Evolutionary conservation across 92 coral and sea anemone species (phyloP).

Genomic region (Bergia puertoricense): DNA sequence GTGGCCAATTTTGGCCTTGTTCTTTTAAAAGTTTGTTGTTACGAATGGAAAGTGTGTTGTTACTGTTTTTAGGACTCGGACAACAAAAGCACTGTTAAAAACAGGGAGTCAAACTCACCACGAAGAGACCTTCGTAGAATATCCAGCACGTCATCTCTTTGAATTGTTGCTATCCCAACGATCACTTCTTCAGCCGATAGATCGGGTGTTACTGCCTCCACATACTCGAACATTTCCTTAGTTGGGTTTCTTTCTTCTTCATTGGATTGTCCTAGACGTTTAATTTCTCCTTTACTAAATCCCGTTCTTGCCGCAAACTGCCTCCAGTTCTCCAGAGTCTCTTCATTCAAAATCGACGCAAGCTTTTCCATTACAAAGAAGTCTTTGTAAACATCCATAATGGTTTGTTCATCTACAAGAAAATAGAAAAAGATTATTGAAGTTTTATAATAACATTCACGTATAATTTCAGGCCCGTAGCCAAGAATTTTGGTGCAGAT

Average conservation of each 20-base stretch:
- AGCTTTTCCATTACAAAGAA: slow-evolving; percentile 21
- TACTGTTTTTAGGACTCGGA: too few relatives aligned
- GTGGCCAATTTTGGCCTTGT: too few relatives aligned
- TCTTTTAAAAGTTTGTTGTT: too few relatives aligned
- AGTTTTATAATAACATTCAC: too few relatives aligned
- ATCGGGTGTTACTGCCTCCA: neutral
- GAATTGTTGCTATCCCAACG: neutral
- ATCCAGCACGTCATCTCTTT: neutral
- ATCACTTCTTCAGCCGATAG: neutral
- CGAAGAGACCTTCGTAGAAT: neutral
- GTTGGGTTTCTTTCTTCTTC: neutral
- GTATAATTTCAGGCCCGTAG: too few relatives aligned
- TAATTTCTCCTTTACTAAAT: neutral
- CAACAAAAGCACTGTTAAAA: too few relatives aligned
- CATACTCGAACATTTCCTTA: neutral
- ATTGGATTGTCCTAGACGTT: neutral
- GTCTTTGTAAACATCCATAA: slow-evolving; percentile 8
- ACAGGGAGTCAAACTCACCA: too few relatives aligned
- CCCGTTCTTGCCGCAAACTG: neutral
- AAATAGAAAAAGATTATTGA: too few relatives aligned
- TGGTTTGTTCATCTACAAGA: neutral
- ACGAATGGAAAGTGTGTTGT: too few relatives aligned
- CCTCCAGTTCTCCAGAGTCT: neutral
- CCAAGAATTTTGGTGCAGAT: too few relatives aligned
- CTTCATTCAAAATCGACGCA: neutral